Base-by-base conservation (phyloP, 2,888 invertebrate genomes). In the Hydrotaea cyrtoneurina region DNA sequence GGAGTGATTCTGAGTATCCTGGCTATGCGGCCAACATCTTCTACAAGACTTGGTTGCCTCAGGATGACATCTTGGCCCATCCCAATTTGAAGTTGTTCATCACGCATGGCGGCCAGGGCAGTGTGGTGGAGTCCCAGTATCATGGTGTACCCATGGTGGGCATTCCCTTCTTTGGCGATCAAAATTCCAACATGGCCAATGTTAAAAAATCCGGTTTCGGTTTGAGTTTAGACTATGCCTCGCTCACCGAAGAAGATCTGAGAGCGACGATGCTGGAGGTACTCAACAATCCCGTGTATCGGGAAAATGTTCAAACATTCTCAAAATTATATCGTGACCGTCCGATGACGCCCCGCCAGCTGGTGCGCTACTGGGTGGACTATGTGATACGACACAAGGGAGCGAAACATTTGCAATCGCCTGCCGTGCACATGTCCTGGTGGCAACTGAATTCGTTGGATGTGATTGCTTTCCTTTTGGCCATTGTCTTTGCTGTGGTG, bases 81-180 rank as follows among this genome's bases (percentile, higher is more conserved):
- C 94, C 95, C 1, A 95, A 95, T 90, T 93, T 96, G 15, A 94
- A 94, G 72, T 85, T 90, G 0, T 91, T 91, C 79, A 88, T 91
- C 5, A 90, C 90, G 0, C 89, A 89, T 23, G 88, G 91, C 26
- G 96, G 96, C 17, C 93, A 96, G 0, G 93, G 96, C 53, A 96
- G 96, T 88, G 94, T 96, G 92, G 95, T 95, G 88, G 96, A 96
- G 90, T 95, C 96, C 0, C 95, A 96, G 43, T 96, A 95, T 92
- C 96, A 96, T 89, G 96, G 95, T 2, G 95, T 96, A 0, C 96
- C 96, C 0, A 95, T 96, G 13, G 94, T 96, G 36, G 94, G 95
- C 0, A 94, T 96, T 78, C 96, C 96, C 0, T 95, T 96, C 0
- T 96, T 96, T 91, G 96, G 96, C 87, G 96, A 96, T 89, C 96